Evolutionary conservation across 2,797 vertebrate genomes (phyloP), one percentile per base, ranked within the genome.

Genomic region (Antennarius maculatus): DNA sequence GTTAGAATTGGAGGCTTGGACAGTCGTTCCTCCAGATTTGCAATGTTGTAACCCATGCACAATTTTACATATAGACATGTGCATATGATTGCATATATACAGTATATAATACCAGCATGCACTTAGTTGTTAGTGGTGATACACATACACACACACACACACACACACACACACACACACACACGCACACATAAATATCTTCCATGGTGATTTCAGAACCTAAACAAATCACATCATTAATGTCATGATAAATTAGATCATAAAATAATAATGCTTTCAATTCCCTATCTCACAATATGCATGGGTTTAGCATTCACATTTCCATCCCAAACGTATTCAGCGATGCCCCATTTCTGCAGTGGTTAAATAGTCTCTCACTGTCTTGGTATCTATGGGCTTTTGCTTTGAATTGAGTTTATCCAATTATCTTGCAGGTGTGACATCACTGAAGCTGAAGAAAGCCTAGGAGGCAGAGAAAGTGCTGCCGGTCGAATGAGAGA

Each of bases 401-500:
- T 48, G 46, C 86, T 91, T 86, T 89, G 84, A 88, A 89, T 88
- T 43, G 71, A 85, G 80, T 88, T 89, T 89, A 91, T 89, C 85
- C 89, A 89, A 90, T 90, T 92, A 87, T 90, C 82, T 80, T 66
- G 87, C 84, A 90, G 88, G 89, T 90, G 85, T 89, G 86, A 88
- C 88, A 91, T 89, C 86, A 89, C 86, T 71, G 82, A 68, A 71
- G 81, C 82, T 64, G 75, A 86, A 89, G 83, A 86, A 88, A 85
- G 83, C 80, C 83, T 75, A 0, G 64, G 74, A 83, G 84, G 87
- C 72, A 82, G 70, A 78, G 79, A 80, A 85, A 85, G 76, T 56
- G 73, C 79, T 81, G 80, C 74, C 18, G 68, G 80, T 85, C 80
- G 79, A 88, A 86, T 77, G 76, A 80, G 81, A 90, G 84, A 90